Evolutionary conservation across 2,797 vertebrate genomes (phyloP), one percentile per base, ranked within the genome.

Genomic region (Streptopelia turtur): DNA sequence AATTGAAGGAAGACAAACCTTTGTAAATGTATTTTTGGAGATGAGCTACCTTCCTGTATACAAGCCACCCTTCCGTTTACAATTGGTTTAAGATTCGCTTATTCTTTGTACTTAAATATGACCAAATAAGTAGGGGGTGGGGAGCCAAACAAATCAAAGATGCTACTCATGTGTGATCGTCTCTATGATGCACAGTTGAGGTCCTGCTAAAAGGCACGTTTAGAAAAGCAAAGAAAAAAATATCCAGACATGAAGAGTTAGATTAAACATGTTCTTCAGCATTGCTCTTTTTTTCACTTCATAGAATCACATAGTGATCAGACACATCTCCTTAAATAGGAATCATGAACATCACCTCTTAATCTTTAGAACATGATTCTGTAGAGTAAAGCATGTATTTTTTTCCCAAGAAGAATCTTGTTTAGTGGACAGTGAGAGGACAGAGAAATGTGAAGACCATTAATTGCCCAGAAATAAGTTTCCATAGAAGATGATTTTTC

Each of bases 231-330:
- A 50, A 50, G 12, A 14, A 50, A 50, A 50, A 56, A 56, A 35
- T 43, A 43, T 39, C 8, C 65, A 3, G 0, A 33, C 22, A 37
- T 37, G 15, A 11, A 50, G 20, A 55, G 11, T 52, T 35, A 65
- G 30, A 53, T 66, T 24, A 45, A 69, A 30, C 1, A 6, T 0
- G 0, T 39, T 78, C 5, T 52, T 52, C 1, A 0, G 4, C 20
- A 35, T 30, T 89, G 35, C 6, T 83, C 11, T 64, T 64, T 79
- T 35, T 10, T 21, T 70, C 9, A 30, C 3, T 63, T 49, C 31
- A 18, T 31, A 59, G 20, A 68, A 52, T 31, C 6, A 31, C 6
- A 7, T 31, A 66, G 55, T 49, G 55, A 57, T 61, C 11, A 27
- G 31, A 22, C 1, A 41, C 25, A 31, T n/a, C 3, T 53, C 3